Base-by-base conservation (phyloP, 1,140 invertebrate genomes). In the Lysiphlebus fabarum region DNA sequence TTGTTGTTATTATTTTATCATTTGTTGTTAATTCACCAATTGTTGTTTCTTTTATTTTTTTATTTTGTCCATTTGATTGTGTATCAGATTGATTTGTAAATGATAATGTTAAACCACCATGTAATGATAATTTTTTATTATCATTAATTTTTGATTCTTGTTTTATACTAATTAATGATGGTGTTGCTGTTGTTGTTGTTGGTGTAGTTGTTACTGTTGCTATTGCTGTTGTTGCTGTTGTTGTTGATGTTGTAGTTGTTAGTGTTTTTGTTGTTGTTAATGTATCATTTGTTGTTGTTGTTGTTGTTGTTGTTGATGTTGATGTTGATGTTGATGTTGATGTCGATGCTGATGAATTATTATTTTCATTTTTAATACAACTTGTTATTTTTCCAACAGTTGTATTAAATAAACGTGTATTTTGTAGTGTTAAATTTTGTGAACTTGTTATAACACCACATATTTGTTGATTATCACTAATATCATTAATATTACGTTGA, bases 381-480 rank as follows among this genome's bases (percentile, higher is more conserved):
- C 37, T 62, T 42, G 71, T 58, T 4, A 78, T 17, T 62, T 80
- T 78, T 8, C 70, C 69, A 44, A 73, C 73, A 7, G 72, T 67
- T 4, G 77, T 76, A 50, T 78, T 80, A 53, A 74, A 77, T n/a
- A 80, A 53, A 45, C 77, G 66, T 37, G 76, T 66, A 1, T 70
- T 58, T 36, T 76, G 74, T 8, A 78, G 55, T 4, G 67, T 64
- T 2, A 78, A 55, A 53, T 72, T 75, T 0, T 76, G 73, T 64
- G 76, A 79, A 53, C 76, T 80, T 0, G 78, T 75, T 42, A 80
- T 80, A 0, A 80, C 78, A 0, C 78, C 73, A 56, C 76, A 79
- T 45, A 78, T 72, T 34, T 78, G 76, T 38, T 76, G 76, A 26
- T 26, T 26, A 36, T 74, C 74, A 2, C 66, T 48, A 7, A 74